A percentile compares a stretch with the other conserved stretches of the same genome.
Evolutionary conservation across 2,888 invertebrate genomes (phyloP).

Genomic region (Orchesella flavescens): DNA sequence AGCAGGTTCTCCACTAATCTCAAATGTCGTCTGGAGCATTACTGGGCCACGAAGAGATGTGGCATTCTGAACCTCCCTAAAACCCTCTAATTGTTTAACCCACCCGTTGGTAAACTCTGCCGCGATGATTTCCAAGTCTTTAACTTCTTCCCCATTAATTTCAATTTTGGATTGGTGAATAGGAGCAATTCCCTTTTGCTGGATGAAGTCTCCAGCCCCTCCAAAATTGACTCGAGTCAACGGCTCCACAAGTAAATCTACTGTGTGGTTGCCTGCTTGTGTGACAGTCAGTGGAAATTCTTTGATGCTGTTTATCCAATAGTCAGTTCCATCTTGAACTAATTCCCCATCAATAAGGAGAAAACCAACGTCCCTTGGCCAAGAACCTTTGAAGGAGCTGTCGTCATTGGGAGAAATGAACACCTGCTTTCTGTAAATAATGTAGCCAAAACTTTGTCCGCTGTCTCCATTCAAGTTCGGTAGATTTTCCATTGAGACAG

Average conservation of each 20-base stretch:
- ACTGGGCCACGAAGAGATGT: constrained; percentile 74
- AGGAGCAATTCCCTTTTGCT: constrained; percentile 74
- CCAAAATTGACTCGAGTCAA: constrained; percentile 75
- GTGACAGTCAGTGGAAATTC: constrained; percentile 37
- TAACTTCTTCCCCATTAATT: constrained; percentile 75
- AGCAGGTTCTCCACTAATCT: constrained; percentile 75
- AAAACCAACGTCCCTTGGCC: constrained; percentile 63
- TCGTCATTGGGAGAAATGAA: constrained; percentile 21
- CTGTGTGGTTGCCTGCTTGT: constrained; percentile 53
- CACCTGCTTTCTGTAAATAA: constrained; percentile 75
- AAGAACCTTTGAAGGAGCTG: constrained; percentile 49
- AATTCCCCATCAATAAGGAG: constrained; percentile 52
- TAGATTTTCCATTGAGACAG: constrained; percentile 73
- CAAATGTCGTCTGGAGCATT: constrained; percentile 77
- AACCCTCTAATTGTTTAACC: constrained; percentile 73
- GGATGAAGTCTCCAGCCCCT: constrained; percentile 74
- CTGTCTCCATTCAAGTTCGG: constrained; percentile 73
- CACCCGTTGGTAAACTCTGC: constrained; percentile 77
- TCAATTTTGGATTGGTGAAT: constrained; percentile 74
- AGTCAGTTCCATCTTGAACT: constrained; percentile 15
- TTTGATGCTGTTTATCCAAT: constrained; percentile 54
- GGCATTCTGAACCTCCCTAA: not conserved
- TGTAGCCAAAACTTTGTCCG: constrained; percentile 78
- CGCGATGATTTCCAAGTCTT: constrained; percentile 76
- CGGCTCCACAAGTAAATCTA: constrained; percentile 76